A percentile compares a stretch with the other conserved stretches of the same genome.
phyloP scores from a whole-genome alignment of 2,797 vertebrate species.

The Chromobotia macracanthus region DNA sequence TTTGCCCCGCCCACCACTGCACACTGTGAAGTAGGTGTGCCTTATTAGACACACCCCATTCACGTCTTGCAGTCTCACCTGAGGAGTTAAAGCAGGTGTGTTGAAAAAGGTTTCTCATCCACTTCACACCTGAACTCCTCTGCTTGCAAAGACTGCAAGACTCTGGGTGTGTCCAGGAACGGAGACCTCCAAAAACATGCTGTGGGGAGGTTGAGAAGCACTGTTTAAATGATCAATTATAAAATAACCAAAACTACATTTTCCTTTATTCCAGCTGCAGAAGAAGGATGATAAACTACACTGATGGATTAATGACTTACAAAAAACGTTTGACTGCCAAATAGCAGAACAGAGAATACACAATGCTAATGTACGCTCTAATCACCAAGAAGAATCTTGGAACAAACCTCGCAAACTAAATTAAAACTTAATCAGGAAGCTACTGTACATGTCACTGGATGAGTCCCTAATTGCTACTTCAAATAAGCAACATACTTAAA shows the following conservation, averaged over 20 bases:
- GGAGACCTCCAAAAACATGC: too few relatives aligned
- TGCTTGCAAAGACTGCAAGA: too few relatives aligned
- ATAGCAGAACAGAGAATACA: neutral
- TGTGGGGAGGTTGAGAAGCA: too few relatives aligned
- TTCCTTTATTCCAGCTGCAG: neutral
- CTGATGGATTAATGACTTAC: neutral
- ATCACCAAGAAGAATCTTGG: neutral
- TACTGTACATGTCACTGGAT: slow-evolving; percentile 1
- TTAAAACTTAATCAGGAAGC: neutral
- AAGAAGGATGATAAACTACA: neutral
- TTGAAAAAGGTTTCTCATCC: too few relatives aligned
- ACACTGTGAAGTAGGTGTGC: too few relatives aligned
- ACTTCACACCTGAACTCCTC: too few relatives aligned
- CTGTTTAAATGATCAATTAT: too few relatives aligned
- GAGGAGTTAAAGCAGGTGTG: too few relatives aligned
- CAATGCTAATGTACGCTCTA: neutral
- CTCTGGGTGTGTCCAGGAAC: too few relatives aligned
- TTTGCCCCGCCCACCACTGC: too few relatives aligned
- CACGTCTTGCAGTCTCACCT: too few relatives aligned
- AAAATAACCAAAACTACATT: neutral
- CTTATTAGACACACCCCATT: too few relatives aligned
- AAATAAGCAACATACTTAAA: neutral
- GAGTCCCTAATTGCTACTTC: slow-evolving; percentile 8
- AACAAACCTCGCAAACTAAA: slow-evolving; percentile 4
- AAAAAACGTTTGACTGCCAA: neutral